Base-by-base conservation (phyloP, 1,140 invertebrate genomes). In the Drosophila kikkawai region DNA sequence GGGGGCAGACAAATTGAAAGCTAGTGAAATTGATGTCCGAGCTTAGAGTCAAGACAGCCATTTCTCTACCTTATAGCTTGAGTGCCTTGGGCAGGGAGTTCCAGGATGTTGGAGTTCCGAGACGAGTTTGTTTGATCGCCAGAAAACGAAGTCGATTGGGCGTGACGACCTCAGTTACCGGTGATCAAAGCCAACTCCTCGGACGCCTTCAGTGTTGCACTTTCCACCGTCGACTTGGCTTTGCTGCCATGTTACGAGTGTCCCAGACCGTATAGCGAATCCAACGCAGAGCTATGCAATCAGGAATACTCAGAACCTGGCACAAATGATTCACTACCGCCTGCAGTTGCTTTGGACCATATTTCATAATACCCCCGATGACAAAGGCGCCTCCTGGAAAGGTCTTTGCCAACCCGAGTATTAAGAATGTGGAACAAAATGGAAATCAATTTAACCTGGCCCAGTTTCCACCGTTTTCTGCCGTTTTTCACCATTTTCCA, bases 1-100 rank as follows among this genome's bases (percentile, higher is more conserved):
- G 69, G 69, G 55, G 79, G 63, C 84, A 71, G 51, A 68, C 77
- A 88, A 87, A 84, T 78, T 84, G 77, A 88, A 90, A 87, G 84
- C 50, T 84, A 90, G 74, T 41, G 69, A 88, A 79, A 90, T 63
- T 84, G 85, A 68, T 73, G 84, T 79, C 81, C 65, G 50, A 60
- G 44, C 19, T 26, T 42, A 15, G 41, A 15, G 29, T 15, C n/a
- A n/a, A 75, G 70, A 82, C 83, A 80, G 61, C 76, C 76, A 50
- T 77, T 69, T 90, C 78, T 75, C 84, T 84, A 90, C 85, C 84
- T 88, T 88, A 84, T 63, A 85, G 80, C 45, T 69, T 84, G 85
- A 53, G 44, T 47, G 81, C 67, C 69, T 64, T n/a, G 15, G 7
- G 11, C 26, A 1, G 7, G 17, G 19, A n/a, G 11, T 34, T 26